These are phyloP conservation scores for Drosophila anomelani DNA, from an alignment of 2,888 invertebrate genomes.

Conservation along the genomic window DNA sequence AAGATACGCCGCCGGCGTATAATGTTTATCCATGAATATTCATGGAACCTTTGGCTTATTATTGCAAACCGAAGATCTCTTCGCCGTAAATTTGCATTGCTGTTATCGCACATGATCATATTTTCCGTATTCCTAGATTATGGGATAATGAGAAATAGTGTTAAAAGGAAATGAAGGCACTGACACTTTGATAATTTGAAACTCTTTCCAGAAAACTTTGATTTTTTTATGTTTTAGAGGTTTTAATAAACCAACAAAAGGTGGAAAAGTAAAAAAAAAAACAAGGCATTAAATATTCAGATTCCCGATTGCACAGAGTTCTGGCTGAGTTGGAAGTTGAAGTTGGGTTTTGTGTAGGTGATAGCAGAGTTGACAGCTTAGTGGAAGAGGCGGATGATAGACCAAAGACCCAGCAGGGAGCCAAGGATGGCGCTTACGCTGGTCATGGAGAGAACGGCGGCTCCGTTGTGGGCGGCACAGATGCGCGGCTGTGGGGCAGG, in stretches of 20 bases:
- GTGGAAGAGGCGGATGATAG: constrained; percentile 55
- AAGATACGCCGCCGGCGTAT: neutral
- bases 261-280: constrained; percentile 24
- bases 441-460: constrained; percentile 59
- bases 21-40: neutral
- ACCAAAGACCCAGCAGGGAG: constrained; percentile 70
- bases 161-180: neutral
- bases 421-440: constrained; percentile 54
- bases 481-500: constrained; percentile 80
- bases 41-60: neutral
- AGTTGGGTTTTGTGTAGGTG: constrained; percentile 7
- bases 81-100: neutral
- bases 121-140: neutral
- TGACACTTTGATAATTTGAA: neutral
- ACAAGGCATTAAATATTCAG: constrained; percentile 49
- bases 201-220: neutral
- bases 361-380: constrained; percentile 28
- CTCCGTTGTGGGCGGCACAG: constrained; percentile 69
- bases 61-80: neutral
- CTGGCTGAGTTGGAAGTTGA: constrained; percentile 8
- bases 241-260: constrained; percentile 26
- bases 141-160: neutral
- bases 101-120: neutral
- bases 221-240: too few species aligned
- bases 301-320: constrained; percentile 46